Percentiles rank a stretch among this genome's conserved stretches.
phyloP scores from a whole-genome alignment of 2,113 vertebrate genomes.

The Poeciliopsis prolifica region DNA sequence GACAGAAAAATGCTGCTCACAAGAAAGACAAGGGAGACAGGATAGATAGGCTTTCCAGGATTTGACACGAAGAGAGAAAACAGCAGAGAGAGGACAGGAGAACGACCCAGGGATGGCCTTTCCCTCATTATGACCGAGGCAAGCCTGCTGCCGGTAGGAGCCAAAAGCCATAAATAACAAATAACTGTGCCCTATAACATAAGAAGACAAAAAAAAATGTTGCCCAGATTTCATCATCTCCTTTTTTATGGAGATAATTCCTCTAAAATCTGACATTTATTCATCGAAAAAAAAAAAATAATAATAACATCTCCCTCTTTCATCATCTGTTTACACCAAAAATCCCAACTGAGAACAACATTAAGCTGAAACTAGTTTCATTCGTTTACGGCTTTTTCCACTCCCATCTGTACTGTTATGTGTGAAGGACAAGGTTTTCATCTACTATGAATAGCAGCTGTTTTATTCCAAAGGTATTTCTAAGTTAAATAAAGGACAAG shows the following conservation, averaged over 20 bases:
- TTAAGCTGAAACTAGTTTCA: not conserved
- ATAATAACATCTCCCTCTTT: not conserved
- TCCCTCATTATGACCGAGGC: constrained; percentile 19
- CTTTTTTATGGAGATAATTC: not conserved
- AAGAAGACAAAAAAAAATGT: not conserved
- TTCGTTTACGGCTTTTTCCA: not conserved
- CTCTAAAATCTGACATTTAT: not conserved
- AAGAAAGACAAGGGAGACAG: constrained; percentile 50
- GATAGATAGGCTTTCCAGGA: constrained; percentile 36
- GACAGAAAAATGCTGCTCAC: constrained; percentile 77
- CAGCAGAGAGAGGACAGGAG: constrained; percentile 5
- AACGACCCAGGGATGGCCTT: constrained; percentile 49
- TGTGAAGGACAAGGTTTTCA: constrained; percentile 16
- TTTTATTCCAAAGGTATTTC: constrained; percentile 34
- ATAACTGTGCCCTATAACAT: not conserved
- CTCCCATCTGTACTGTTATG: not conserved
- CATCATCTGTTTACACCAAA: not conserved
- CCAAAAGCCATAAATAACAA: not conserved
- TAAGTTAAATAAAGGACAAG: constrained; percentile 36
- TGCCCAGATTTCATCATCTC: not conserved
- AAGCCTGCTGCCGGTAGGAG: not conserved
- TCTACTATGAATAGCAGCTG: constrained; percentile 23
- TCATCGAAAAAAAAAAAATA: not conserved
- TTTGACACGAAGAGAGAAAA: constrained; percentile 21
- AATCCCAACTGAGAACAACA: not conserved